Evolutionary conservation across 2,888 invertebrate genomes (phyloP).

Genomic region (Synergus gifuensis): DNA sequence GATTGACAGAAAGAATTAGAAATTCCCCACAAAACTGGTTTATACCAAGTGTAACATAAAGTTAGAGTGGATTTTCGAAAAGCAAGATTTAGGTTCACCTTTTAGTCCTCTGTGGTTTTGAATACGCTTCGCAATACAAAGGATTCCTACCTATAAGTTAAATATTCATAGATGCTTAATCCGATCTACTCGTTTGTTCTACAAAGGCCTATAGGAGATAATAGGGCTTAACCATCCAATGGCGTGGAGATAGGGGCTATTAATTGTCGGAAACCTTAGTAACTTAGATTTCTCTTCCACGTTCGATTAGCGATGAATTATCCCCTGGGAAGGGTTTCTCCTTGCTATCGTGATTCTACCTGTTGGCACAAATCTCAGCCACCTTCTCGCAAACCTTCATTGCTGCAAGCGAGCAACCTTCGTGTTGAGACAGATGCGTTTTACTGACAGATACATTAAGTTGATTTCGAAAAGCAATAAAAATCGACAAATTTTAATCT

Average conservation of each 20-base stretch:
- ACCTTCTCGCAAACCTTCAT: constrained; percentile 24
- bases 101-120: constrained; percentile 4
- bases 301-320: constrained; percentile 68
- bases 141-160: constrained; percentile 16
- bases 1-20: background rate
- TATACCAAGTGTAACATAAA: background rate
- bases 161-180: constrained; percentile 34
- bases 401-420: constrained; percentile 25
- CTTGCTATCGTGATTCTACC: constrained; percentile 60
- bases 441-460: constrained; percentile 20
- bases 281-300: constrained; percentile 60
- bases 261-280: constrained; percentile 60
- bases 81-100: constrained; percentile 3
- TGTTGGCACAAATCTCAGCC: constrained; percentile 59
- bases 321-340: constrained; percentile 56
- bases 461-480: background rate
- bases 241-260: constrained; percentile 51
- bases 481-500: background rate
- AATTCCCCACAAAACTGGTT: constrained; percentile 1
- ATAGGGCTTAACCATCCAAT: constrained; percentile 58
- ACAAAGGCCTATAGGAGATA: constrained; percentile 58
- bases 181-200: constrained; percentile 45
- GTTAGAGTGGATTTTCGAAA: constrained; percentile 17
- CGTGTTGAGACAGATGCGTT: constrained; percentile 27
- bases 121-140: constrained; percentile 16